Percentiles rank a stretch among this genome's conserved stretches.
Conservation (phyloP, 2,888 invertebrate genomes). For the Tromatobia lineatoria region DNA sequence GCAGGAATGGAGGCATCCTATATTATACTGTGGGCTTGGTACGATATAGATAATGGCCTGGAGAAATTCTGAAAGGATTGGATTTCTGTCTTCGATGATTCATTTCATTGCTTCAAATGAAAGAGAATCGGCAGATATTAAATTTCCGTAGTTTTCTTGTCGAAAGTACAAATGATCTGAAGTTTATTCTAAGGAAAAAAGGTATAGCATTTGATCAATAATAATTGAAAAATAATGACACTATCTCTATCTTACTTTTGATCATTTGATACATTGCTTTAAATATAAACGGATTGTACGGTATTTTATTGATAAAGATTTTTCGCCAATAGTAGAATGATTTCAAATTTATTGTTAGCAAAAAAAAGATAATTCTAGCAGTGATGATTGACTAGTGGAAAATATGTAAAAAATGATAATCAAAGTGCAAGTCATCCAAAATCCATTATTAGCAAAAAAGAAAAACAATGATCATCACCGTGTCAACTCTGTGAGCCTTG, state of each 20-base stretch:
- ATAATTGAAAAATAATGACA: background rate
- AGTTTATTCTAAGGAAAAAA: background rate
- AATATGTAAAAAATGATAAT: no score
- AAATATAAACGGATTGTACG: background rate
- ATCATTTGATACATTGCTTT: background rate
- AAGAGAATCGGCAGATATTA: background rate
- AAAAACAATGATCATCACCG: background rate
- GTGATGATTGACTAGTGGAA: no score
- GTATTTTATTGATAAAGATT: no score
- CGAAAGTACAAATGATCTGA: background rate
- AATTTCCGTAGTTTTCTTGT: background rate
- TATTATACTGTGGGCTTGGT: background rate
- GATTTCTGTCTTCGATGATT: slow-evolving; percentile 2
- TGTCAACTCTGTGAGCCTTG: background rate
- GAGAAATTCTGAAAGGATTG: background rate
- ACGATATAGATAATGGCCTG: background rate
- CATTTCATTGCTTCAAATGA: background rate
- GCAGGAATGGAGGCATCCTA: slow-evolving; percentile 20
- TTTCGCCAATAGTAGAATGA: no score
- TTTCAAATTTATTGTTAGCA: no score
- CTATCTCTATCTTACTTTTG: background rate
- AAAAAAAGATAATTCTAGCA: no score
- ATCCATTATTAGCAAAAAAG: background rate
- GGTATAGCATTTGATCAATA: background rate
- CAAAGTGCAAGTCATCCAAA: background rate